Conservation (phyloP, 2,797 vertebrate species). For the Potorous gilbertii region DNA sequence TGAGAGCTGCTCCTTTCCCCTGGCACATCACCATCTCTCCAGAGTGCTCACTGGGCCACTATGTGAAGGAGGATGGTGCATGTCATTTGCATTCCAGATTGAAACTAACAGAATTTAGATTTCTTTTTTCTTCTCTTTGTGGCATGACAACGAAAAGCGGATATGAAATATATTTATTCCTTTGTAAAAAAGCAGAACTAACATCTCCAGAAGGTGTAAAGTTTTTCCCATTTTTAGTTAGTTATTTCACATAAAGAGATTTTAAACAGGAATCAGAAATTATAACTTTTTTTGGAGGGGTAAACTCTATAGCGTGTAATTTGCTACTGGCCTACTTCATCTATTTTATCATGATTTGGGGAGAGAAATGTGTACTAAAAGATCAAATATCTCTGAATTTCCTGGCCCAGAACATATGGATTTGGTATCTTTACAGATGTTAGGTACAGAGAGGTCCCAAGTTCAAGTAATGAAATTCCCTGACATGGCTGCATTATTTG, state of each 20-base stretch:
- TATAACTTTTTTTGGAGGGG: background rate
- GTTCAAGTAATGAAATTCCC: background rate
- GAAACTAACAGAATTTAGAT: conserved; percentile 71
- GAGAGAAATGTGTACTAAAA: background rate
- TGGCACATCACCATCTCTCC: conserved; percentile 71
- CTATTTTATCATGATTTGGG: conserved; percentile 15
- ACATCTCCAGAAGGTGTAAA: conserved; percentile 25
- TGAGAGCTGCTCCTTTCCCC: conserved; percentile 68
- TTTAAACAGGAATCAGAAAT: conserved; percentile 12
- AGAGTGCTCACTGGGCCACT: conserved; percentile 23
- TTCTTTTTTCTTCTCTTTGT: conserved; percentile 61
- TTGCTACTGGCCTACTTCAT: background rate
- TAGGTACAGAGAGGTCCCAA: background rate
- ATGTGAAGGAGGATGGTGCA: conserved; percentile 50
- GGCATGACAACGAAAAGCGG: conserved; percentile 57
- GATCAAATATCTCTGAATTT: conserved; percentile 15
- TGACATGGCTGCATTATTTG: background rate
- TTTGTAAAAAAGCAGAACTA: conserved; percentile 64
- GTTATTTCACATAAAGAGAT: conserved; percentile 43
- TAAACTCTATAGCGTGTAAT: background rate
- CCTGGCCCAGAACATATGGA: background rate
- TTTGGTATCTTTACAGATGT: background rate
- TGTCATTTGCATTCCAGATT: conserved; percentile 75
- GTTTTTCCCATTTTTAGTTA: conserved; percentile 47
- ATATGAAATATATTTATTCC: conserved; percentile 57